phyloP scores from a whole-genome alignment of 2,797 vertebrate species.

The Arrhamphus sclerolepis region DNA sequence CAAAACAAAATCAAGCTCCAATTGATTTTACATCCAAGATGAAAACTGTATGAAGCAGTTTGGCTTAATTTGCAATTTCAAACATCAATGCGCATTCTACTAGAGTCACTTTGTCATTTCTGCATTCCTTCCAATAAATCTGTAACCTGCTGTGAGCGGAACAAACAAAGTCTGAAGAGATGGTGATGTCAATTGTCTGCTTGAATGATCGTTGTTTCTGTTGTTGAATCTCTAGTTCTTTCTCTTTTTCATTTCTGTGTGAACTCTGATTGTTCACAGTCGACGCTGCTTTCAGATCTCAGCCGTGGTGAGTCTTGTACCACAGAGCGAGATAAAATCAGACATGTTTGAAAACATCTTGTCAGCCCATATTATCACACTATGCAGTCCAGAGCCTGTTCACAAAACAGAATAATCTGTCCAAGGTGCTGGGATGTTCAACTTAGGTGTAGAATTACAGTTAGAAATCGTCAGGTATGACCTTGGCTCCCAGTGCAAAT shows the following conservation, averaged over 20 bases:
- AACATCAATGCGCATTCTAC: not conserved
- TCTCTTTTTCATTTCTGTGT: slow-evolving; percentile 17
- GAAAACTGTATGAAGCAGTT: not conserved
- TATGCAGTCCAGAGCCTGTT: slow-evolving; percentile 28
- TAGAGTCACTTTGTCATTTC: not conserved
- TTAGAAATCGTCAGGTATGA: slow-evolving; percentile 47
- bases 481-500: slow-evolving; percentile 47
- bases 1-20: too few relatives aligned
- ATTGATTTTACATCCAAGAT: not conserved
- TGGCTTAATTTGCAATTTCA: not conserved
- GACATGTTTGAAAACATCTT: slow-evolving; percentile 61
- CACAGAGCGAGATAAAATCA: slow-evolving; percentile 55
- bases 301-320: slow-evolving; percentile 34
- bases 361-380: slow-evolving; percentile 28
- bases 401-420: slow-evolving; percentile 45
- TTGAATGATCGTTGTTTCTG: slow-evolving; percentile 9
- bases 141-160: slow-evolving; percentile 3
- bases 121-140: not conserved
- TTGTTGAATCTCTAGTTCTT: slow-evolving; percentile 18
- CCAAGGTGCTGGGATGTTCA: slow-evolving; percentile 29
- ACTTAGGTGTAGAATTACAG: slow-evolving; percentile 56
- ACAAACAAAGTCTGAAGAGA: slow-evolving; percentile 1
- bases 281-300: slow-evolving; percentile 39
- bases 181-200: slow-evolving; percentile 14
- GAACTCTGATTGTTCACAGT: slow-evolving; percentile 44